Evolutionary conservation across 2,797 vertebrate species (phyloP).

Genomic region (Potorous gilbertii): DNA sequence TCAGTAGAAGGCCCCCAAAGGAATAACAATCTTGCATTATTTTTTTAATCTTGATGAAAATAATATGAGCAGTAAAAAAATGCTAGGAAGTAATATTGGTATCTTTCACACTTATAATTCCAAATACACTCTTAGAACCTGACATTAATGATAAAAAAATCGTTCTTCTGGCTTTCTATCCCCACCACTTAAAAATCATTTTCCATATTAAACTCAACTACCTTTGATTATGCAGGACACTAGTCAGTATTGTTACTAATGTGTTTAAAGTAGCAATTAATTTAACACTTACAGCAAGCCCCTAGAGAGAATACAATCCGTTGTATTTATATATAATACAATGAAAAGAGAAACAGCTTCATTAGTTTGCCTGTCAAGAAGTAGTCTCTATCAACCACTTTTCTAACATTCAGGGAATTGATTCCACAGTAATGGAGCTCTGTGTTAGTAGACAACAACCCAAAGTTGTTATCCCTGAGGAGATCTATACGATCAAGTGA

Average conservation of each 20-base stretch:
- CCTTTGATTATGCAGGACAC: not conserved
- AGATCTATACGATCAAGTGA: not conserved
- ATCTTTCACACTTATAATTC: not conserved
- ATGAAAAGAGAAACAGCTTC: not conserved
- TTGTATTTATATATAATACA: not conserved
- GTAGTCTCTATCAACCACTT: not conserved
- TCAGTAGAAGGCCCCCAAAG: rapidly evolving
- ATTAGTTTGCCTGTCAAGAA: not conserved
- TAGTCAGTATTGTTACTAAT: too few relatives aligned
- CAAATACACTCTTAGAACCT: not conserved
- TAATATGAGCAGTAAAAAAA: not conserved
- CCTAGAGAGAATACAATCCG: not conserved
- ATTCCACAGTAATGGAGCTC: not conserved
- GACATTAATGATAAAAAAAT: constrained; percentile 2
- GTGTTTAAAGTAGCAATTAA: not conserved
- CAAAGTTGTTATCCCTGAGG: not conserved
- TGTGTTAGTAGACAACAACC: not conserved
- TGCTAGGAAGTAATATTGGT: not conserved
- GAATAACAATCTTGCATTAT: not conserved
- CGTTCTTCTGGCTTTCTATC: not conserved
- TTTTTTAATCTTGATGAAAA: not conserved
- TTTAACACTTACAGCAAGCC: not conserved
- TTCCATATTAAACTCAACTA: not conserved
- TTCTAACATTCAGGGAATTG: not conserved
- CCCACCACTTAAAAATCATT: not conserved